phyloP scores from a whole-genome alignment of 2,888 invertebrate genomes.

The Nephrocerus scutellatus region DNA sequence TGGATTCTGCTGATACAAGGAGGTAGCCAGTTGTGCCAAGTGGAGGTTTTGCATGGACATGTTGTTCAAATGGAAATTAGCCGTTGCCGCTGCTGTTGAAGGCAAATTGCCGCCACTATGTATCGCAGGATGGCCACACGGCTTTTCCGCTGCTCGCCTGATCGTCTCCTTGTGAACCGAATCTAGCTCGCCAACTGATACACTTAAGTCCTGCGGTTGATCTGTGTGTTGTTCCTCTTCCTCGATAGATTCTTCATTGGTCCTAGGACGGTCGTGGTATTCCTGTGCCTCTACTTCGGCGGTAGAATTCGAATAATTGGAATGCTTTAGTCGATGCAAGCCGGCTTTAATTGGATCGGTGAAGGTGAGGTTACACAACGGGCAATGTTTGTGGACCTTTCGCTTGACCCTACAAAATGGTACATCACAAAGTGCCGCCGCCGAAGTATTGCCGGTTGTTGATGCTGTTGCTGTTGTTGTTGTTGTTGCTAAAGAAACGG shows the following conservation, averaged over 20 bases:
- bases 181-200: too few relatives aligned
- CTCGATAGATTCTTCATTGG: not conserved
- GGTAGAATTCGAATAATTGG: not conserved
- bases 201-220: conserved; percentile 20
- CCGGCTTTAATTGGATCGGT: conserved; percentile 25
- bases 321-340: conserved; percentile 25
- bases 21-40: conserved; percentile 26
- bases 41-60: conserved; percentile 29
- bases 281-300: not conserved
- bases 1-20: conserved; percentile 29
- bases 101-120: too few relatives aligned
- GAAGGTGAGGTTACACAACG: conserved; percentile 62
- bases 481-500: not conserved
- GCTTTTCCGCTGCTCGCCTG: too few relatives aligned
- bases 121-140: too few relatives aligned
- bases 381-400: conserved; percentile 72
- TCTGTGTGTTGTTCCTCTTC: conserved; percentile 2
- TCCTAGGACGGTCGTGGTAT: not conserved
- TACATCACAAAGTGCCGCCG: conserved; percentile 54
- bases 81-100: too few relatives aligned
- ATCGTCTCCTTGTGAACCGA: too few relatives aligned
- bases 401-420: conserved; percentile 75
- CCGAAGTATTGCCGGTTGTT: too few relatives aligned
- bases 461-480: not conserved
- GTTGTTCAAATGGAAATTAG: too few relatives aligned